Evolutionary conservation across 2,888 invertebrate genomes (phyloP).

Genomic region (Drosophila merina): DNA sequence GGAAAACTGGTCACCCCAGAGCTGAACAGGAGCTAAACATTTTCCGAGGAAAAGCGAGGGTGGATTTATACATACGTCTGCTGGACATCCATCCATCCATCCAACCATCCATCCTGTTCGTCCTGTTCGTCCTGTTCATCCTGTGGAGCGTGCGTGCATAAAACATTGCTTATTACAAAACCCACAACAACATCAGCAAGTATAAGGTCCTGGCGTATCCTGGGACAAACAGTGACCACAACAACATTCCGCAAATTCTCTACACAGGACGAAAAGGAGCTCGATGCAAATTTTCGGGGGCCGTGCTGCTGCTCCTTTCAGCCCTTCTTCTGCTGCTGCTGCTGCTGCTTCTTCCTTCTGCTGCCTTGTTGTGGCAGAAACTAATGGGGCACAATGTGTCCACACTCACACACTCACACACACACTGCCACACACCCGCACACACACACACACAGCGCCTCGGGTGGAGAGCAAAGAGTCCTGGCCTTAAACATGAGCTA

Average conservation of each 20-base stretch:
- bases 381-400: constrained; percentile 81
- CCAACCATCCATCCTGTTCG: not conserved
- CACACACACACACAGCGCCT: constrained; percentile 31
- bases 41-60: constrained; percentile 8
- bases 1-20: constrained; percentile 77
- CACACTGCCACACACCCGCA: constrained; percentile 6
- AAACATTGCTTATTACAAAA: constrained; percentile 73
- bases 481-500: constrained; percentile 81
- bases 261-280: constrained; percentile 54
- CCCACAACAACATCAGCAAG: constrained; percentile 41
- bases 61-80: constrained; percentile 10
- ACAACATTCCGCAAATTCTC: constrained; percentile 21
- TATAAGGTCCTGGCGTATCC: constrained; percentile 19
- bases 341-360: constrained; percentile 36
- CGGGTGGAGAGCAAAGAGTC: constrained; percentile 42
- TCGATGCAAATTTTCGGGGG: constrained; percentile 72
- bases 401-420: constrained; percentile 42
- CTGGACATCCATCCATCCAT: constrained; percentile 18
- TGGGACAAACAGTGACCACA: constrained; percentile 10
- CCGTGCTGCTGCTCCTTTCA: constrained; percentile 30
- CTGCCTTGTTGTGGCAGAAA: constrained; percentile 61
- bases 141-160: constrained; percentile 70
- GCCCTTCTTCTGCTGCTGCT: constrained; percentile 1
- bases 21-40: not conserved
- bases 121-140: not conserved